Evolutionary conservation across 2,113 vertebrate species (phyloP), one percentile per base, ranked within the genome.

Genomic region (Struthidea cinerea): DNA sequence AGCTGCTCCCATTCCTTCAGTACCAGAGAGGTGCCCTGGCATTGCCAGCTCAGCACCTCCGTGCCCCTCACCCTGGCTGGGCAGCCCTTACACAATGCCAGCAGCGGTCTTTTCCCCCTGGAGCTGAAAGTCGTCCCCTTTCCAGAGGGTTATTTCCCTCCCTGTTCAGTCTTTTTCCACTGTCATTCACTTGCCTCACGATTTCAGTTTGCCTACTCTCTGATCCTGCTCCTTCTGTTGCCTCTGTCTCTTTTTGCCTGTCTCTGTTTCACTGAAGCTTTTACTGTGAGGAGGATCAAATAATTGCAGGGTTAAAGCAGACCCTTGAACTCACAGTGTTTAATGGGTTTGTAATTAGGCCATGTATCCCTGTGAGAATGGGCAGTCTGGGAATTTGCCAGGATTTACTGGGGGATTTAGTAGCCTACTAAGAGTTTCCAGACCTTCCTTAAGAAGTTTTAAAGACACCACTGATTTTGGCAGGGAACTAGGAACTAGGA

Each of bases 301-400:
- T 81, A 47, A 86, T 86, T 53, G 44, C 92, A 76, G 74, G 76
- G 86, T 69, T 92, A 69, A 89, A 94, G 60, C 77, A 87, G 74
- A 87, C 80, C 88, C 90, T 89, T 95, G 93, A 94, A 92, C 90
- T 57, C 52, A 4, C 30, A n/a, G 69, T 13, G 7, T 87, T 90
- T 93, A 94, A 93, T 92, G 90, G 94, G 11, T 92, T 92, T 96
- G 93, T 96, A 95, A 93, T 92, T 79, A 73, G 93, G 93, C 92
- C 88, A 30, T 74, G 56, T 52, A 89, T 84, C 86, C 86, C 76
- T 95, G 90, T 93, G 90, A 95, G 90, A 96, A 93, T 84, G 83
- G 76, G 73, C 83, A 95, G 28, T 14, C 65, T 95, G 90, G 82
- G 88, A 89, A 23, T 56, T 68, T 92, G 90, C 90, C 92, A 95